Percentiles rank a stretch among this genome's conserved stretches.
phyloP scores from a whole-genome alignment of 2,113 vertebrate genomes.

The Theropithecus gelada region DNA sequence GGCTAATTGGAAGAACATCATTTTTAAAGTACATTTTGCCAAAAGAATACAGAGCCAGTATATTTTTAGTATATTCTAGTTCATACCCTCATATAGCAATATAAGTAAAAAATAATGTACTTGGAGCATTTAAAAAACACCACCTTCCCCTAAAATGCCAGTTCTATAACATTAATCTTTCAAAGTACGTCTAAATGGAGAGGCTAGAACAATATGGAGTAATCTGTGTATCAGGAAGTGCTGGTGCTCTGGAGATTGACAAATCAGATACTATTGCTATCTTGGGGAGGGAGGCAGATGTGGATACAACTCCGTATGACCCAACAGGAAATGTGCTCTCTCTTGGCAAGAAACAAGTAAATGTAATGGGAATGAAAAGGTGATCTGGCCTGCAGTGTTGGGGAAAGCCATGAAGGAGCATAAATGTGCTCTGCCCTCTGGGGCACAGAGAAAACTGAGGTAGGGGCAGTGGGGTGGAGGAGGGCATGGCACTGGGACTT shows the following conservation, averaged over 20 bases:
- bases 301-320: neutral
- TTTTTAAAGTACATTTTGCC: conserved; percentile 63
- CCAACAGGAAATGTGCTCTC: neutral
- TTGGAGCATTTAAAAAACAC: neutral
- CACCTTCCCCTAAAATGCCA: conserved; percentile 1
- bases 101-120: conserved; percentile 42
- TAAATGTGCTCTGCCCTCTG: neutral
- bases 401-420: neutral
- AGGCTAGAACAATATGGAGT: neutral
- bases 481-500: rapidly evolving
- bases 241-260: neutral
- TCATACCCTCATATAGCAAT: conserved; percentile 60
- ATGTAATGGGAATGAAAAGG: neutral
- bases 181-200: neutral
- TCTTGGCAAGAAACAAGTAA: neutral
- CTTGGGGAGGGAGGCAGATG: neutral
- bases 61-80: conserved; percentile 64
- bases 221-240: neutral
- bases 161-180: conserved; percentile 26
- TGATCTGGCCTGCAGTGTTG: neutral
- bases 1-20: conserved; percentile 48
- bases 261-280: neutral
- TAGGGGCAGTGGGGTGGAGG: no score
- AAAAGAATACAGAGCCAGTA: conserved; percentile 61
- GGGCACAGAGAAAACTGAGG: neutral